A percentile compares a stretch with the other conserved stretches of the same genome.
Conservation (phyloP, 1,140 invertebrate species). For the Gonatopus flavifemur region DNA sequence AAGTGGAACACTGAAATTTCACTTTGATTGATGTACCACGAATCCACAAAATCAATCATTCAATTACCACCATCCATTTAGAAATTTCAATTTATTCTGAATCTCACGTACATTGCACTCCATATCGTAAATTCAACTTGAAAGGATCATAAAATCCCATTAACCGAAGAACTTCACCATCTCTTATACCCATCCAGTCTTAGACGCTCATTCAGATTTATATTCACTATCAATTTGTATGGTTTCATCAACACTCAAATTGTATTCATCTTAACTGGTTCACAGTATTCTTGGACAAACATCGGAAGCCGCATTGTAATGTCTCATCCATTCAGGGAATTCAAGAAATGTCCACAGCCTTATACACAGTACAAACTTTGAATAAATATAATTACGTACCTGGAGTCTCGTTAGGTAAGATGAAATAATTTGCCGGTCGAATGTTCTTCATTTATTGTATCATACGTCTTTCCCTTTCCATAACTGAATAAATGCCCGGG, state of each 20-base stretch:
- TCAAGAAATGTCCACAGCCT: constrained; percentile 48
- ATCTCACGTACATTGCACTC: too few relatives aligned
- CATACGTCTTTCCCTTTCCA: too few relatives aligned
- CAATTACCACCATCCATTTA: too few relatives aligned
- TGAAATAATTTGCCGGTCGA: not conserved
- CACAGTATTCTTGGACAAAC: constrained; percentile 52
- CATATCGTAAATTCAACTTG: too few relatives aligned
- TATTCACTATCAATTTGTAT: not conserved
- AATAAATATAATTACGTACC: constrained; percentile 52
- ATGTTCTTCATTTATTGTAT: too few relatives aligned
- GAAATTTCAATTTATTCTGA: too few relatives aligned
- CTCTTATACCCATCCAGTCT: constrained; percentile 3
- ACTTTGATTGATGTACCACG: too few relatives aligned
- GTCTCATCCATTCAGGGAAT: constrained; percentile 42
- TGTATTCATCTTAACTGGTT: constrained; percentile 10
- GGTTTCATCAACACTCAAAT: not conserved
- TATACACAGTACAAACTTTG: constrained; percentile 46
- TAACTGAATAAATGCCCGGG: too few relatives aligned
- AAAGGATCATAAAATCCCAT: not conserved
- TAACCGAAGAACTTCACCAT: not conserved
- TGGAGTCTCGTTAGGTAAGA: constrained; percentile 48
- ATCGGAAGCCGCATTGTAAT: constrained; percentile 54
- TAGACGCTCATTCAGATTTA: not conserved
- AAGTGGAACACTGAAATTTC: too few relatives aligned
- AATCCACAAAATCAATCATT: too few relatives aligned